phyloP scores from a whole-genome alignment of 2,888 invertebrate species.

The Strigamia transsilvanica region DNA sequence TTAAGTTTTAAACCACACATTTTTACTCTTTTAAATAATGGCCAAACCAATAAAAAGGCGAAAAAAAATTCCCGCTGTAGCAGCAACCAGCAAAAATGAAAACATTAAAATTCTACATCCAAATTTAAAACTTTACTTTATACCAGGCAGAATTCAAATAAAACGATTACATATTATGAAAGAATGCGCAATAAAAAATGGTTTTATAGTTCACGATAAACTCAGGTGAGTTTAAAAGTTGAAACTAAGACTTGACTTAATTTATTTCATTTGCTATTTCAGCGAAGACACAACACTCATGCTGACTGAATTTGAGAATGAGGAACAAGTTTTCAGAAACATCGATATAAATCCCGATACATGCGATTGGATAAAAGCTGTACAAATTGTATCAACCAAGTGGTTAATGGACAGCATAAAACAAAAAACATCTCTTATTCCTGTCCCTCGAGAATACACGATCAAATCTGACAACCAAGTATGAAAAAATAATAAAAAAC shows the following conservation, averaged over 20 bases:
- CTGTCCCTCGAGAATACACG: constrained; percentile 4
- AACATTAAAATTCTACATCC: background rate
- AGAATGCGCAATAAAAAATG: constrained; percentile 41
- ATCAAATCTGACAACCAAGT: constrained; percentile 4
- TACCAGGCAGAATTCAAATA: constrained; percentile 45
- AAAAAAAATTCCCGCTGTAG: background rate
- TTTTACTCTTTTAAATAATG: constrained; percentile 5
- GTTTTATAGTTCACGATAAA: constrained; percentile 24
- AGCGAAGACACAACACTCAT: constrained; percentile 42
- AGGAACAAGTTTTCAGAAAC: constrained; percentile 50
- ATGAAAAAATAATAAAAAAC: background rate
- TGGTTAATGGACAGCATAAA: constrained; percentile 52
- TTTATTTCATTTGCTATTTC: background rate
- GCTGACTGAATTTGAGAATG: constrained; percentile 52
- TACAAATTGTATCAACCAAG: constrained; percentile 50
- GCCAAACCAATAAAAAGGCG: background rate
- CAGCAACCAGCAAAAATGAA: background rate
- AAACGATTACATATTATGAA: constrained; percentile 50
- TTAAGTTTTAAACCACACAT: too few species aligned
- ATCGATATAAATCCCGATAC: background rate
- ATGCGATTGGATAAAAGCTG: background rate
- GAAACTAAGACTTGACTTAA: background rate
- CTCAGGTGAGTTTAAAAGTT: constrained; percentile 9
- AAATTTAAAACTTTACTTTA: constrained; percentile 11
- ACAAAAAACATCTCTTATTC: background rate